Evolutionary conservation across 1,140 invertebrate genomes (phyloP), one percentile per base, ranked within the genome.

Genomic region (Scaptomyza pallida): DNA sequence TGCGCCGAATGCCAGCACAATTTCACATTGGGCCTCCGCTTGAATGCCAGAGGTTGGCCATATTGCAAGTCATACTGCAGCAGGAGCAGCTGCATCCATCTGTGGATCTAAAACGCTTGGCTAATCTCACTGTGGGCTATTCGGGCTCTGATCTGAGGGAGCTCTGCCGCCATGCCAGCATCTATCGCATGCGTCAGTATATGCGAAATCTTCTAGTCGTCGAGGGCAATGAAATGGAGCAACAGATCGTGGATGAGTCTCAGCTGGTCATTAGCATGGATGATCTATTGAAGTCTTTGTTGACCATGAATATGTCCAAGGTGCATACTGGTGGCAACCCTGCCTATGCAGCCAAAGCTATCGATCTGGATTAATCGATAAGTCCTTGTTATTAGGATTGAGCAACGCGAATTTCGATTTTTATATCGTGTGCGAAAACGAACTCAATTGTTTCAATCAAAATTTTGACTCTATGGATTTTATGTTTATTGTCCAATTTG

Each of bases 1-100:
- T 99, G 15, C 93, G 98, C n/a, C 93, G 98, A 54, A 98, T 99
- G 97, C 98, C 98, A 2, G 95, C 97, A 26, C 96, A 97, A 65
- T 99, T 99, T 91, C 95, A 97, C 80, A 95, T 99, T 81, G 94
- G 94, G 16, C 93, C 98, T 82, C 98, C 98, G 89, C 95, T 93
- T 83, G 91, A 93, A 26, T 52, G 90, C 21, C 97, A 98, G 92
- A 93, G 97, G n/a, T 91, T 93, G 67, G 92, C 95, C 79, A 97
- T 98, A 67, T 88, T 98, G 0, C 92, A 94, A 57, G 92, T 98
- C 13, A 97, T 98, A 52, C 92, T 98, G 23, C 91, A 92, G 63
- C 93, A 94, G 44, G 97, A 98, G 91, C 94, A 95, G 15, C 92
- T 95, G 8, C 93, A 94, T 1, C 81, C 92, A 0, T 94, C 97